Conservation (phyloP, 1,140 invertebrate genomes). For the Asobara japonica region DNA sequence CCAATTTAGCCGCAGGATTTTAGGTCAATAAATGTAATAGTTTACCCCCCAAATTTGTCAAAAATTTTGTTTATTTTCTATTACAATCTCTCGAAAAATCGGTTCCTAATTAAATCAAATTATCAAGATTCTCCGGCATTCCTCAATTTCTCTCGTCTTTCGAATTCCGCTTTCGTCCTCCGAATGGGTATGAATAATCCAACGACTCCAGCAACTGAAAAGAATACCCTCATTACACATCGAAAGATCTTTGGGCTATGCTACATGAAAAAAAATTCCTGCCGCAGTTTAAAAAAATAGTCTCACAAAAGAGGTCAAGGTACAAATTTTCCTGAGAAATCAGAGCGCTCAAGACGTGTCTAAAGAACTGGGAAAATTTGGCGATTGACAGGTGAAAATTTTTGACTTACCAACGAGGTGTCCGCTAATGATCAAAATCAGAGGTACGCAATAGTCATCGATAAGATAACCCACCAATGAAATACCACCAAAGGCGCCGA, state of each 20-base stretch:
- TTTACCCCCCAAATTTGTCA: no score
- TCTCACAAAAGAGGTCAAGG: background rate
- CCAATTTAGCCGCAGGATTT: no score
- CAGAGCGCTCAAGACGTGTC: background rate
- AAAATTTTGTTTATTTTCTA: no score
- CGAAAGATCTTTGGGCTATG: no score
- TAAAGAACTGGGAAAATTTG: background rate
- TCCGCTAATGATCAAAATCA: constrained; percentile 51
- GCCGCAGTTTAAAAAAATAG: background rate
- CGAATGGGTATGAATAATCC: constrained; percentile 15
- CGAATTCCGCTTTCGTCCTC: constrained; percentile 9
- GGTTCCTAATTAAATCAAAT: no score
- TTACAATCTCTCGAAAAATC: no score
- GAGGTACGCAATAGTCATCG: constrained; percentile 55
- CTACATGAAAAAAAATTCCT: background rate
- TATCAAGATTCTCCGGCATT: no score
- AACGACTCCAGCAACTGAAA: constrained; percentile 8
- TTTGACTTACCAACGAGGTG: constrained; percentile 54
- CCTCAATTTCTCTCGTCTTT: constrained; percentile 10
- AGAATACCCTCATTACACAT: background rate
- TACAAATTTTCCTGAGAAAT: no score
- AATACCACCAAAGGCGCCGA: constrained; percentile 56
- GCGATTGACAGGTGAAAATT: background rate
- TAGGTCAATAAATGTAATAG: no score
- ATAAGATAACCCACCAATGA: constrained; percentile 59